phyloP scores from a whole-genome alignment of 2,797 vertebrate genomes.

The Darevskia nairensis region DNA sequence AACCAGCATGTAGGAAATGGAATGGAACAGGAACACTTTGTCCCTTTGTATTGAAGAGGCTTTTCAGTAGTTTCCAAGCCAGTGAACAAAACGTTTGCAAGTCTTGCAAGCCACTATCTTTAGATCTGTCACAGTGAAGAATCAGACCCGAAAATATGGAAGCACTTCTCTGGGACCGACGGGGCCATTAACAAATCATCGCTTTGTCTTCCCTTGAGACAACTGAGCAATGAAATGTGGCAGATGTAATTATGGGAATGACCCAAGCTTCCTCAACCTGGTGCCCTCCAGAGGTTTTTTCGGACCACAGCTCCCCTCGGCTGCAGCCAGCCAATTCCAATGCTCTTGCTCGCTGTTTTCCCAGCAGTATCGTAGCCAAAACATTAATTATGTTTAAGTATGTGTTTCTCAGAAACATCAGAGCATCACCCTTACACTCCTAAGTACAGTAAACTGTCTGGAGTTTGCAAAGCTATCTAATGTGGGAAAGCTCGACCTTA shows the following conservation, averaged over 20 bases:
- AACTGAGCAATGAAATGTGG: not conserved
- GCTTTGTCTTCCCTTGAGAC: not conserved
- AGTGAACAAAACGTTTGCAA: not conserved
- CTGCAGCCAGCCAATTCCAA: not conserved
- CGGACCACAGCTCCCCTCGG: too few species aligned
- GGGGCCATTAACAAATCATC: not conserved
- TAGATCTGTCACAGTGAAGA: not conserved
- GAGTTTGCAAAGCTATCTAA: not conserved
- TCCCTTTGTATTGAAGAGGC: not conserved
- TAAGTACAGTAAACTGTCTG: not conserved
- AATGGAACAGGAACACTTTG: slow-evolving; percentile 18
- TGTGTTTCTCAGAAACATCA: slow-evolving; percentile 4
- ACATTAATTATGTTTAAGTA: not conserved
- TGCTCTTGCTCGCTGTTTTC: not conserved
- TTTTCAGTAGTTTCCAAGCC: not conserved
- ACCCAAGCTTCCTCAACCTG: not conserved
- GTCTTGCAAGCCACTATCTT: not conserved
- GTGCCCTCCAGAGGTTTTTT: too few species aligned
- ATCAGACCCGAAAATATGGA: slow-evolving; percentile 6
- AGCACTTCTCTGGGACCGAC: not conserved
- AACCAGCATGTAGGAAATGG: not conserved
- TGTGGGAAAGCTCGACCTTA: not conserved
- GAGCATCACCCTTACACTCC: not conserved
- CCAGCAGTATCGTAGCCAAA: not conserved
- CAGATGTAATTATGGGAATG: not conserved